Conservation (phyloP, 2,888 invertebrate species). For the Ligdia adustata region DNA sequence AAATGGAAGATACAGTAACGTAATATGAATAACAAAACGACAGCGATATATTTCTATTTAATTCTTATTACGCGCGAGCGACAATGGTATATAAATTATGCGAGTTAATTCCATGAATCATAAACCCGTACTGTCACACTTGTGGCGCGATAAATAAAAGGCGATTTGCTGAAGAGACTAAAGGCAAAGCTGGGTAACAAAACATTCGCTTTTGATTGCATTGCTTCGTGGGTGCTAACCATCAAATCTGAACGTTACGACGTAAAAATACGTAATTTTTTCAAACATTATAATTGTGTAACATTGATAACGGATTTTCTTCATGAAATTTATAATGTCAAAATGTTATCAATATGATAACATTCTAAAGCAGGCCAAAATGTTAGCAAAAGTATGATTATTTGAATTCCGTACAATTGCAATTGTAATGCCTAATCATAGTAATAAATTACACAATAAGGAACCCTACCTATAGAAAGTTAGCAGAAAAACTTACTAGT, state of each 20-base stretch:
- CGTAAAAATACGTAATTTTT: background rate
- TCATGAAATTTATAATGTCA: background rate
- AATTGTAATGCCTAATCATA: too few relatives aligned
- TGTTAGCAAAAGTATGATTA: too few relatives aligned
- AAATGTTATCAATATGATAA: too few relatives aligned
- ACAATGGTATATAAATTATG: conserved; percentile 72
- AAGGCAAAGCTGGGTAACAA: too few relatives aligned
- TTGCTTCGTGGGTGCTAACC: too few relatives aligned
- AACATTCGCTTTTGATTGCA: too few relatives aligned
- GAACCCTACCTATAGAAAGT: too few relatives aligned
- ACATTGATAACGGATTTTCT: background rate
- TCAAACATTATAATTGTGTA: background rate
- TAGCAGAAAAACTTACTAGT: too few relatives aligned
- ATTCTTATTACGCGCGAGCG: conserved; percentile 73
- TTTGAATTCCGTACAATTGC: too few relatives aligned
- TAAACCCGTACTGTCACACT: conserved; percentile 29
- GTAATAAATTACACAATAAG: too few relatives aligned
- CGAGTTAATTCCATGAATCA: conserved; percentile 59
- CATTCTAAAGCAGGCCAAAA: too few relatives aligned
- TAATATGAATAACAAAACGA: conserved; percentile 83
- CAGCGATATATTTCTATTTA: conserved; percentile 80
- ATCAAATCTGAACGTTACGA: background rate
- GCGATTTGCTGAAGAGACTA: conserved; percentile 16
- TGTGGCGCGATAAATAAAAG: conserved; percentile 38
- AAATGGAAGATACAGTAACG: conserved; percentile 83